Evolutionary conservation across 2,113 vertebrate species (phyloP), one percentile per base, ranked within the genome.

Genomic region (Platichthys stellatus): DNA sequence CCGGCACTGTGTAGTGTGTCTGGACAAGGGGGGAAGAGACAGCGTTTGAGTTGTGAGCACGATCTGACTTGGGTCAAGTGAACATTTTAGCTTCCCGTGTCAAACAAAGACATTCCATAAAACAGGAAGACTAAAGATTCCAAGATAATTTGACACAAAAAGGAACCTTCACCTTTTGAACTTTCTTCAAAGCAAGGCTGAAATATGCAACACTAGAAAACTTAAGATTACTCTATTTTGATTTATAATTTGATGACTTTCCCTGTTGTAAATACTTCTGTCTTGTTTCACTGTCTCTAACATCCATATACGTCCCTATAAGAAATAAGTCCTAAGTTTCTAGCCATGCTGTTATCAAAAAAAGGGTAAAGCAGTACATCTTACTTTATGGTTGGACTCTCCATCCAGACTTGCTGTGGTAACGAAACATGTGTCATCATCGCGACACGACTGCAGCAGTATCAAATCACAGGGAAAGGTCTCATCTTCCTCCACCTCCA

Each of bases 401-500:
- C 98, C 98, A 83, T 99, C 98, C 3, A 99, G 95, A 93, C 97
- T 99, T 0, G 97, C 97, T 49, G 98, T 99, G 26, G 97, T 99
- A 82, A 98, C 97, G 0, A 96, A 97, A 83, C 98, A 99, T 63
- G 94, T 97, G 69, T 93, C 96, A 0, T 99, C 97, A 1, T 80
- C 76, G 59, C 95, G 95, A 83, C 93, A 96, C 0, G 97, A 98
- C 76, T 96, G 94, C 58, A 99, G 85, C 84, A 99, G 95, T 79
- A 99, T 95, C 85, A 99, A 94, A 90, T 99, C 98, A 94, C 98
- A 99, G 84, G 97, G 98, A 89, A 99, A 99, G 81, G 97, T 99
- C 93, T 98, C 96, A 35, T 98, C 93, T 53, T 97, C 97, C 53
- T 92, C 89, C 79, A 98, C 97, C 90, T 98, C 96, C 59, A 99